Conservation (phyloP, 2,797 vertebrate species). For the Platyrinchus mystaceus region DNA sequence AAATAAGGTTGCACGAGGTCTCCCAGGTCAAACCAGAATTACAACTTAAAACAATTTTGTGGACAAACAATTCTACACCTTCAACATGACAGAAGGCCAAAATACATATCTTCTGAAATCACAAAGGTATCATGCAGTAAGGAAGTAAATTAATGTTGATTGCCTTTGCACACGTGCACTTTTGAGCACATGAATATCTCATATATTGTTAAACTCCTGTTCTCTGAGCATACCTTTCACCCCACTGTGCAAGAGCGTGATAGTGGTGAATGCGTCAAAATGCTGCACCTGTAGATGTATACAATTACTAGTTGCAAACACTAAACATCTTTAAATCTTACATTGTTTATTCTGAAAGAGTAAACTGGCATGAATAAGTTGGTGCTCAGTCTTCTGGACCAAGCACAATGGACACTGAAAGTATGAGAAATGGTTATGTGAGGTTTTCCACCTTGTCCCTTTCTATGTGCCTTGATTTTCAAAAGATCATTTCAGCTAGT, state of each 20-base stretch:
- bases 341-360: neutral
- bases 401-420: neutral
- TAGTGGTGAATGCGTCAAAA: neutral
- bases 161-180: neutral
- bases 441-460: neutral
- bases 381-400: neutral
- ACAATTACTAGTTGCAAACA: neutral
- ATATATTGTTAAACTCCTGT: accelerated
- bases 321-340: neutral
- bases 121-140: neutral
- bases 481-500: neutral
- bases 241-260: neutral
- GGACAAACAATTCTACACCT: conserved; percentile 27
- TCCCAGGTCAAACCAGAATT: conserved; percentile 9
- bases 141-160: neutral
- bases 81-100: neutral
- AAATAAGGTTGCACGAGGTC: conserved; percentile 36
- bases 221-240: neutral
- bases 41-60: conserved; percentile 2
- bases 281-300: neutral
- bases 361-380: neutral
- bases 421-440: neutral
- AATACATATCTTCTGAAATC: neutral
- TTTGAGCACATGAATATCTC: neutral
- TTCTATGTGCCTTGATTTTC: neutral